Evolutionary conservation across 2,888 invertebrate genomes (phyloP).

Genomic region (Amiota mariae): DNA sequence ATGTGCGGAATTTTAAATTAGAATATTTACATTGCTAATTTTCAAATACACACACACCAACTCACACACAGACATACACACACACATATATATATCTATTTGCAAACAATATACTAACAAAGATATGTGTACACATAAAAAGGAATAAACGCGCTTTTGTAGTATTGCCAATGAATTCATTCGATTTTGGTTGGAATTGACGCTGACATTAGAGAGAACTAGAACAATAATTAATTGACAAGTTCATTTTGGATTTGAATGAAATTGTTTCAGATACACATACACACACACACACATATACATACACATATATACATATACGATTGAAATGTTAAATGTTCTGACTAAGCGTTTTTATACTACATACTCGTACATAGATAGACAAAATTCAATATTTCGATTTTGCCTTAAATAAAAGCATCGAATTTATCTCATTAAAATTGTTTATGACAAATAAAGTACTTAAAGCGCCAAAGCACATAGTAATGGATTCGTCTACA

Average conservation of each 20-base stretch:
- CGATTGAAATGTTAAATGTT: background rate
- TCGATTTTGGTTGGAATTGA: constrained; percentile 18
- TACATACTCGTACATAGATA: no score
- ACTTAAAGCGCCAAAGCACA: constrained; percentile 16
- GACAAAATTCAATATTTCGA: constrained; percentile 54
- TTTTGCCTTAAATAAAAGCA: constrained; percentile 7
- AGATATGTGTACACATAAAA: constrained; percentile 31
- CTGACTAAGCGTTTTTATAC: background rate
- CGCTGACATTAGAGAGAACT: constrained; percentile 34
- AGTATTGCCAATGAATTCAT: constrained; percentile 28
- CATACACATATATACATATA: no score
- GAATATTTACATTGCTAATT: constrained; percentile 66
- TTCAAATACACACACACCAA: constrained; percentile 46
- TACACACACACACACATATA: background rate
- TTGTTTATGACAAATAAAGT: constrained; percentile 22
- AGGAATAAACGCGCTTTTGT: constrained; percentile 15
- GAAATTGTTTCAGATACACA: constrained; percentile 35
- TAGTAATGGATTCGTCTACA: constrained; percentile 2
- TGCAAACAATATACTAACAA: no score
- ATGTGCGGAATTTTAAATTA: constrained; percentile 64
- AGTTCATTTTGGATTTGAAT: constrained; percentile 56
- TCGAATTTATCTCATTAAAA: constrained; percentile 23
- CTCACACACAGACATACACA: constrained; percentile 31
- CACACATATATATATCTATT: constrained; percentile 46
- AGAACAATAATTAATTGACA: constrained; percentile 61